These are phyloP conservation scores for Galeopsomyia nigrocyanea DNA, from an alignment of 2,888 invertebrate genomes.

Conservation along the genomic window DNA sequence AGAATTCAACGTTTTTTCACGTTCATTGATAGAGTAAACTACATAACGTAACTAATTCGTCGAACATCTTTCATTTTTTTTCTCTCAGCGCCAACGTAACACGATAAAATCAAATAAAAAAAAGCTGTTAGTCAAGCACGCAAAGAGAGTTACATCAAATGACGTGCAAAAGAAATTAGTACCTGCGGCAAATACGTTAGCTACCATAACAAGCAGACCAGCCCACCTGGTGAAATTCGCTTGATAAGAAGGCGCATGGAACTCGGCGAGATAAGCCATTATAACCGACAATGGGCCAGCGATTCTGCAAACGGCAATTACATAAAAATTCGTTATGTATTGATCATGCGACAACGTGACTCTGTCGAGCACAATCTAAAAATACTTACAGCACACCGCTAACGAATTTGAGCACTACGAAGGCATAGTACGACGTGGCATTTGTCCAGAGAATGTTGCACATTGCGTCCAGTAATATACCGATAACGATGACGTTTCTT, in stretches of 20 bases:
- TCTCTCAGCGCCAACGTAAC: no score
- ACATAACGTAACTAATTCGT: no score
- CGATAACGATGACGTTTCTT: constrained; percentile 76
- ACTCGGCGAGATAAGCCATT: constrained; percentile 80
- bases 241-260: constrained; percentile 77
- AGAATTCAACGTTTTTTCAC: no score
- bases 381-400: constrained; percentile 81
- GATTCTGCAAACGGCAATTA: constrained; percentile 66
- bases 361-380: neutral
- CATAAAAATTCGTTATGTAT: neutral
- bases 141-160: neutral
- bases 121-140: constrained; percentile 1
- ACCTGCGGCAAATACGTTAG: constrained; percentile 75
- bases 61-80: no score
- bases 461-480: constrained; percentile 75
- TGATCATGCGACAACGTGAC: neutral
- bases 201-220: constrained; percentile 78
- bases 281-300: constrained; percentile 83
- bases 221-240: constrained; percentile 76
- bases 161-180: constrained; percentile 38
- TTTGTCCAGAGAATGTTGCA: constrained; percentile 76
- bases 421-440: constrained; percentile 77
- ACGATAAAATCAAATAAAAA: constrained; percentile 1
- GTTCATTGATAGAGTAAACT: no score
- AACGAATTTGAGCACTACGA: constrained; percentile 80